These are phyloP conservation scores for Biston stratarius DNA, from an alignment of 2,888 invertebrate genomes.

Conservation along the genomic window DNA sequence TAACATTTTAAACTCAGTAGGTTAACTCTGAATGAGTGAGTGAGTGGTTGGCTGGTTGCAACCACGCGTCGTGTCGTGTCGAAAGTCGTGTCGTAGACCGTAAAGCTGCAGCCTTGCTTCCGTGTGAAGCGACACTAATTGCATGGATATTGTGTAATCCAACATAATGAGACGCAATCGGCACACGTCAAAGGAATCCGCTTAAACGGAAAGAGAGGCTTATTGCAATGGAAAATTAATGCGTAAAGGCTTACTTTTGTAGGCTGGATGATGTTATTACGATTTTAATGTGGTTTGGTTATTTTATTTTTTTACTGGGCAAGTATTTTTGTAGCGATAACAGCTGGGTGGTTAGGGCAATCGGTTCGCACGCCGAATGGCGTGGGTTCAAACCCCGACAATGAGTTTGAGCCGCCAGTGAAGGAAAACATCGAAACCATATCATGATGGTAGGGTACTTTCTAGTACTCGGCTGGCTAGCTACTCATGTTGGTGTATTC, in stretches of 20 bases:
- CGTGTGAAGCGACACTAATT: constrained; percentile 34
- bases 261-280: background rate
- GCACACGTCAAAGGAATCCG: constrained; percentile 25
- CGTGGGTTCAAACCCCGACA: no score
- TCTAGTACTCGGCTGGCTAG: no score
- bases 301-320: background rate
- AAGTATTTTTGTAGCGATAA: no score
- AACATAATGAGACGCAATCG: constrained; percentile 29
- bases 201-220: constrained; percentile 15
- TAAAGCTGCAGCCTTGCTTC: background rate
- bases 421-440: no score
- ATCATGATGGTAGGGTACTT: no score
- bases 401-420: no score
- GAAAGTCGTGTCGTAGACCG: constrained; percentile 4
- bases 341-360: no score
- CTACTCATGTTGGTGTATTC: no score
- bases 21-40: no score
- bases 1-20: no score
- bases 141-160: constrained; percentile 32
- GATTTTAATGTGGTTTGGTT: background rate
- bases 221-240: constrained; percentile 18
- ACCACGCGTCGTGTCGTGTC: background rate
- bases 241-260: background rate
- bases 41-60: background rate
- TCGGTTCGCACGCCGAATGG: no score